phyloP scores from a whole-genome alignment of 1,140 invertebrate genomes.

The Drosophila willistoni region DNA sequence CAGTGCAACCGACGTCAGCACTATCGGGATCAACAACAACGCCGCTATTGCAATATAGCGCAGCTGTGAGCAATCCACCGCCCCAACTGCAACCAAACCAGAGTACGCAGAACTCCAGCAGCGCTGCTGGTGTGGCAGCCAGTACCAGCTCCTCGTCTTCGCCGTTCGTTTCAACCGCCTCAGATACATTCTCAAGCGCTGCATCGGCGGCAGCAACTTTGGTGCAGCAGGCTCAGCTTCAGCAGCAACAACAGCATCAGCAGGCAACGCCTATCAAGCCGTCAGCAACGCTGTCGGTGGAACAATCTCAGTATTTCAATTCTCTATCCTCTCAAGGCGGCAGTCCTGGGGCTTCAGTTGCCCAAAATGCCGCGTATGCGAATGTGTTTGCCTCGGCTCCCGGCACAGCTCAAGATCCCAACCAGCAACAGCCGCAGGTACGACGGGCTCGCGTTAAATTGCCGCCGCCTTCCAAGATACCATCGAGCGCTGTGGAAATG shows the following conservation, averaged over 20 bases:
- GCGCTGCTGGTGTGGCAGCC: slow-evolving; percentile 29
- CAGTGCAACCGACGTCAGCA: slow-evolving; percentile 45
- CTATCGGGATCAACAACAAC: slow-evolving; percentile 59
- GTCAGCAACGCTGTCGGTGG: slow-evolving; percentile 77
- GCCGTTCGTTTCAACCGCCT: slow-evolving; percentile 49
- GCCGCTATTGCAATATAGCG: slow-evolving; percentile 74
- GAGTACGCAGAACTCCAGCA: slow-evolving; percentile 51
- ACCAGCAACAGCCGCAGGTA: slow-evolving; percentile 86
- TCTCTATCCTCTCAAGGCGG: slow-evolving; percentile 75
- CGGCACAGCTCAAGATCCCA: slow-evolving; percentile 60
- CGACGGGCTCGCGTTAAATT: slow-evolving; percentile 90
- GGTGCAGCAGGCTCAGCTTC: slow-evolving; percentile 74
- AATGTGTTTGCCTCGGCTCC: slow-evolving; percentile 76
- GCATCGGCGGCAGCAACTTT: slow-evolving; percentile 75
- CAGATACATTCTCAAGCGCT: slow-evolving; percentile 77
- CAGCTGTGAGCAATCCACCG: slow-evolving; percentile 75
- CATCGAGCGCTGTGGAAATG: slow-evolving; percentile 97
- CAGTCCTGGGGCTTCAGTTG: slow-evolving; percentile 52
- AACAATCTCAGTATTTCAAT: slow-evolving; percentile 84
- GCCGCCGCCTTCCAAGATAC: slow-evolving; percentile 96
- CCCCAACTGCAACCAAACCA: slow-evolving; percentile 58
- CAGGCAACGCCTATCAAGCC: slow-evolving; percentile 72
- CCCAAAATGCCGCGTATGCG: slow-evolving; percentile 62
- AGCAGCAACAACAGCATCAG: slow-evolving; percentile 60
- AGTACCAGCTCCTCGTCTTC: slow-evolving; percentile 32